Evolutionary conservation across 2,888 invertebrate species (phyloP).

Genomic region (Rotaria sp.): DNA sequence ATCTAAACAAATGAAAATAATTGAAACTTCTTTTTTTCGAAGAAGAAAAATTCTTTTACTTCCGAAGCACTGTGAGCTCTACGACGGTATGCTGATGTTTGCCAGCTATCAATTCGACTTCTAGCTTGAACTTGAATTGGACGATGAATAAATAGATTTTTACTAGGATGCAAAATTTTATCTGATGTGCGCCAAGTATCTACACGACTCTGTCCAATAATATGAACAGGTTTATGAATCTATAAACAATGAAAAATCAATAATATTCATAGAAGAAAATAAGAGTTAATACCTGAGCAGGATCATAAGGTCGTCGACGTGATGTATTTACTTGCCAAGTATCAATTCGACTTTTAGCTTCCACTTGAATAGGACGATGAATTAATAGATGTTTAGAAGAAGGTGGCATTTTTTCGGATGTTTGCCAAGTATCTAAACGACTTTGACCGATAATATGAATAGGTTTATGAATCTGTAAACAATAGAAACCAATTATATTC

Average conservation of each 20-base stretch:
- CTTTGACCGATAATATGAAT: background rate
- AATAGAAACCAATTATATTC: background rate
- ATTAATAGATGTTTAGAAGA: background rate
- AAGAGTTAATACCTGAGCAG: background rate
- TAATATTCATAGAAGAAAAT: background rate
- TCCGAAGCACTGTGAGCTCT: background rate
- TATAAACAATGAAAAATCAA: background rate
- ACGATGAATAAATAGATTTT: background rate
- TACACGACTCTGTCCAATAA: background rate
- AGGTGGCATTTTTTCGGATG: background rate
- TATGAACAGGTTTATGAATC: background rate
- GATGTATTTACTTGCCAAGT: background rate
- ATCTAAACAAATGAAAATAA: background rate
- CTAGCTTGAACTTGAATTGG: background rate
- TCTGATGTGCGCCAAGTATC: background rate
- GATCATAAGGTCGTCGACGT: no score
- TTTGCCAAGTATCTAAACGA: background rate
- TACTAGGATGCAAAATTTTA: no score
- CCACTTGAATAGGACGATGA: no score
- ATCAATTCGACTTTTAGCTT: background rate
- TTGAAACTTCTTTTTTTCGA: background rate
- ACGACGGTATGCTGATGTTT: background rate
- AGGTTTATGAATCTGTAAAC: background rate
- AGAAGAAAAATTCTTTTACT: background rate
- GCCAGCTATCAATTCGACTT: background rate